Conservation (phyloP, 2,888 invertebrate species). For the Calliphora vomitoria region DNA sequence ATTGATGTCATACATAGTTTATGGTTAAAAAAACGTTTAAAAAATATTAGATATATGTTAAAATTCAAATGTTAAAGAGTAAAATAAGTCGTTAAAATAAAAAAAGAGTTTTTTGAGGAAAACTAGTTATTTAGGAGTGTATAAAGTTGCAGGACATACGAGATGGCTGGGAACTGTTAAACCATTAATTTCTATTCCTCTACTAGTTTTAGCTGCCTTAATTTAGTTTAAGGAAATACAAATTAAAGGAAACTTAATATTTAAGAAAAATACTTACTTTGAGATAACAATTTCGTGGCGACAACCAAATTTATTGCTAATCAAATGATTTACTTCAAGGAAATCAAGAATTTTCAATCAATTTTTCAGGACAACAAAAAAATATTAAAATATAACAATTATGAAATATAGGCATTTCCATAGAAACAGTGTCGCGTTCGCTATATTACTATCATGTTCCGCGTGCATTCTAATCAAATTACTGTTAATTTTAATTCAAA, state of each 20-base stretch:
- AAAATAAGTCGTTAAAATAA: not conserved
- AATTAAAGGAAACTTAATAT: not conserved
- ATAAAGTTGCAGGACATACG: constrained; percentile 6
- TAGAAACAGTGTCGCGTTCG: no score
- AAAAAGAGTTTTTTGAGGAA: not conserved
- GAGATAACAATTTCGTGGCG: no score
- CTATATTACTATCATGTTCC: no score
- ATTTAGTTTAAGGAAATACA: not conserved
- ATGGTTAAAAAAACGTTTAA: not conserved
- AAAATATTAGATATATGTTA: not conserved
- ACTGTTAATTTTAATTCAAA: no score
- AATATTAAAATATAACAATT: no score
- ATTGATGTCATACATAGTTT: not conserved
- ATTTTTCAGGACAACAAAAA: no score
- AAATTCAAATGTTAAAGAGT: not conserved
- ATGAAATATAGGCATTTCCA: no score
- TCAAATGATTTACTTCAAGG: no score
- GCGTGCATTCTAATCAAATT: no score
- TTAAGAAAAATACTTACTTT: not conserved
- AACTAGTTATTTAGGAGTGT: not conserved
- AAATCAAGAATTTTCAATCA: no score
- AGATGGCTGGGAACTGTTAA: constrained; percentile 12
- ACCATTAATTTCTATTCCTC: not conserved
- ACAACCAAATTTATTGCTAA: no score
- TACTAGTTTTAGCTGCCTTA: not conserved